These are phyloP conservation scores for Mastomys natalensis DNA, from an alignment of 2,113 vertebrate species.

Conservation along the genomic window DNA sequence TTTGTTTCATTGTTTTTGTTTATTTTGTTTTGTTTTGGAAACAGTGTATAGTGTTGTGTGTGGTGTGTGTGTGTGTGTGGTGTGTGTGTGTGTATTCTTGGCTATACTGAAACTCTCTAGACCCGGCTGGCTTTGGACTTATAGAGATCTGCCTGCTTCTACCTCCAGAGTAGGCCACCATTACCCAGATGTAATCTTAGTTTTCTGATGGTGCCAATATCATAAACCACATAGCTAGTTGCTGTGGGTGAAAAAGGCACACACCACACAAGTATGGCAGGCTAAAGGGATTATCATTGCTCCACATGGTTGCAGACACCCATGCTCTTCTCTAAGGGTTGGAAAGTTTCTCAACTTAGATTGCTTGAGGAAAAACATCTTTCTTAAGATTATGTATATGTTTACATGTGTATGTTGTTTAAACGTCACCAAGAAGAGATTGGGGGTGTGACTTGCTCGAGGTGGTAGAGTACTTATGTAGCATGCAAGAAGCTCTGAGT, in stretches of 20 bases:
- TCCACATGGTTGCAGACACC: neutral
- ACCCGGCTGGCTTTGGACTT: neutral
- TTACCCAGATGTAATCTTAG: neutral
- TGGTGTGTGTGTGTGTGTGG: neutral
- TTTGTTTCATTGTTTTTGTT: neutral
- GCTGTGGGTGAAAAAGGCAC: neutral
- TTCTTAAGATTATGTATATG: neutral
- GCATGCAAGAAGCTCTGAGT: no score
- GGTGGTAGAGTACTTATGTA: neutral
- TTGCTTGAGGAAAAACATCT: neutral
- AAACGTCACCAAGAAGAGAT: neutral
- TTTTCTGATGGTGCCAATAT: neutral
- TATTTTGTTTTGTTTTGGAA: neutral
- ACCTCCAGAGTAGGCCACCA: neutral
- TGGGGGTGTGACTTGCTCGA: neutral
- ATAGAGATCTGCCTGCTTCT: neutral
- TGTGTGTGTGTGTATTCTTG: neutral
- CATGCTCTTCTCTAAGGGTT: neutral
- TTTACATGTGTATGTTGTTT: neutral
- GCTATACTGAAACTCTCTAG: neutral
- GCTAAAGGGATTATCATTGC: neutral
- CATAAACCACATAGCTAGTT: no score
- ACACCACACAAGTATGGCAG: no score
- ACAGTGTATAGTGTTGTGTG: neutral
- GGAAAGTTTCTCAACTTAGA: neutral